Conservation (phyloP, 2,797 vertebrate species). For the Premnoplex brunnescens region DNA sequence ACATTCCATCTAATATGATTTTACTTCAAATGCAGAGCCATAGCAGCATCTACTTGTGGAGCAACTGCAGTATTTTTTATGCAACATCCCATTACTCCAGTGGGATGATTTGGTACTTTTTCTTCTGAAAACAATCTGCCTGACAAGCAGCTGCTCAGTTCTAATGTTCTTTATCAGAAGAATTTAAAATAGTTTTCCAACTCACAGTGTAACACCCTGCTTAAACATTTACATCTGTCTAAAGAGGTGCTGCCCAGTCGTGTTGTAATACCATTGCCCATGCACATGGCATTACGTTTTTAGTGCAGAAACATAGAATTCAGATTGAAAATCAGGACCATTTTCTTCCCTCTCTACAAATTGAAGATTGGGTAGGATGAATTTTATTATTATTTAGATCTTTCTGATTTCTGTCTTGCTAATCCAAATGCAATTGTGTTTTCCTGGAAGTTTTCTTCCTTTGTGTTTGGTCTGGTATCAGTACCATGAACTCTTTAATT, state of each 20-base stretch:
- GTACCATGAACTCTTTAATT: background rate
- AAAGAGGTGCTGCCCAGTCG: background rate
- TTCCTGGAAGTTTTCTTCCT: background rate
- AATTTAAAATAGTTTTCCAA: background rate
- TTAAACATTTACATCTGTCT: background rate
- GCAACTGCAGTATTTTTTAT: background rate
- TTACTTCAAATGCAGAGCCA: background rate
- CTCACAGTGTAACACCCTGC: too few species aligned
- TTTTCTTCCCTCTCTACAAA: background rate
- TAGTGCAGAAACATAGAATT: background rate
- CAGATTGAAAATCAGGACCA: background rate
- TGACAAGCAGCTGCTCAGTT: background rate
- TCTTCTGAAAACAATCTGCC: background rate
- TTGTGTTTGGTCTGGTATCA: background rate
- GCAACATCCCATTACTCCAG: background rate
- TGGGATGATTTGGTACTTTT: background rate
- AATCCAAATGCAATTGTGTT: background rate
- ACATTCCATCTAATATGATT: background rate
- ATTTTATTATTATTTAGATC: background rate
- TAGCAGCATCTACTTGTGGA: background rate
- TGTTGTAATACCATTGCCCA: background rate
- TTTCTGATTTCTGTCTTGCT: background rate
- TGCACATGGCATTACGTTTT: fast-evolving
- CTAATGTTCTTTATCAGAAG: background rate
- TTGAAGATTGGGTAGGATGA: background rate